These are phyloP conservation scores for Alethe castanea DNA, from an alignment of 2,113 vertebrate species.

Conservation along the genomic window DNA sequence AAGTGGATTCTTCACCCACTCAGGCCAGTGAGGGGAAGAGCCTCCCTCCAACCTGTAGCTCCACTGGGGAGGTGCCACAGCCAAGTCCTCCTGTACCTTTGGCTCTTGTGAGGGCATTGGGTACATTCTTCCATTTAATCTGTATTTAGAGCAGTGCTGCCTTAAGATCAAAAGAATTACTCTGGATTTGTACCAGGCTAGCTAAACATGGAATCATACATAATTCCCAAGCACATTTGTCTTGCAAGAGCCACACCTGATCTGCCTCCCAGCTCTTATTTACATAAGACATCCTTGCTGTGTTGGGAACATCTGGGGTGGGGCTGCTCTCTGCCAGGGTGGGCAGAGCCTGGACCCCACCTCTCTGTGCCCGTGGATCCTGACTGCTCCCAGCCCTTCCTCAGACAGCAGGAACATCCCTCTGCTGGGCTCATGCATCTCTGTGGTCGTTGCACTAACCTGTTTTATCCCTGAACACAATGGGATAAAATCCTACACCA, in stretches of 20 bases:
- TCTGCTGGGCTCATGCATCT: not conserved
- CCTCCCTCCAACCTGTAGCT: not conserved
- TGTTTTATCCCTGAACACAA: conserved; percentile 37
- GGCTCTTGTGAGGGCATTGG: not conserved
- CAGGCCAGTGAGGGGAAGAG: not conserved
- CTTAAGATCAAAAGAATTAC: conserved; percentile 45
- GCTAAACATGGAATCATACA: conserved; percentile 50
- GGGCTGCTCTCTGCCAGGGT: conserved; percentile 12
- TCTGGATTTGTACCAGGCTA: conserved; percentile 37
- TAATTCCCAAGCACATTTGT: conserved; percentile 61
- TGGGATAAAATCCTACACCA: conserved; percentile 3
- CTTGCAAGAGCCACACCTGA: conserved; percentile 59
- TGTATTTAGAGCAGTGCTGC: not conserved
- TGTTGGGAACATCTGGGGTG: conserved; percentile 47
- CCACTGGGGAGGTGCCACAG: not conserved
- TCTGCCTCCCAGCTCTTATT: conserved; percentile 54
- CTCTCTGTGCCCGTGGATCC: not conserved
- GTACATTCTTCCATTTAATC: not conserved
- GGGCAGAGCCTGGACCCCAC: not conserved
- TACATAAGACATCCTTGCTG: conserved; percentile 11
- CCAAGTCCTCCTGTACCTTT: not conserved
- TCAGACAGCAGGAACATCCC: not conserved
- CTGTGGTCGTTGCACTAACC: not conserved
- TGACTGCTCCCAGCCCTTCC: not conserved
- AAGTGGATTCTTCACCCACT: not conserved